A percentile compares a stretch with the other conserved stretches of the same genome.
phyloP scores from a whole-genome alignment of 2,113 vertebrate species.

The Jacana jacana region DNA sequence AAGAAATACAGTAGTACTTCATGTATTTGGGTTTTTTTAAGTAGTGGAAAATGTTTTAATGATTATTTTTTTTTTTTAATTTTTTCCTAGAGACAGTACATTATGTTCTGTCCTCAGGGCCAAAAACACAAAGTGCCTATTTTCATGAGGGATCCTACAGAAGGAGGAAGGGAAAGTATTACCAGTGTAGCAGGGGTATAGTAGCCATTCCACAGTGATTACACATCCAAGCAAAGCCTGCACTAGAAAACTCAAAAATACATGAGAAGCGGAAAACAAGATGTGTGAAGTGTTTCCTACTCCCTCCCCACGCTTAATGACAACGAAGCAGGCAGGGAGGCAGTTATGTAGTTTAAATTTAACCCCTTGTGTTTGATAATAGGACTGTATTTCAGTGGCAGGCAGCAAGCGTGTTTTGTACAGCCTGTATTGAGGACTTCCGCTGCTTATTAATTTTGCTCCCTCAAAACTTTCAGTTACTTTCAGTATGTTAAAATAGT shows the following conservation, averaged over 20 bases:
- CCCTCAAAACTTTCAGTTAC: not conserved
- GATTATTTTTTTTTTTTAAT: not conserved
- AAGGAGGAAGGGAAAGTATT: constrained; percentile 69
- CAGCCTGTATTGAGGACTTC: not conserved
- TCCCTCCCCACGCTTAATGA: constrained; percentile 2
- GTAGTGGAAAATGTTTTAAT: constrained; percentile 46
- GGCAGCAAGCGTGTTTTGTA: not conserved
- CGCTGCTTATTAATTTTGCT: constrained; percentile 43
- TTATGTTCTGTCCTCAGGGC: constrained; percentile 56
- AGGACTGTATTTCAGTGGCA: not conserved
- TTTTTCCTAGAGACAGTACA: constrained; percentile 47
- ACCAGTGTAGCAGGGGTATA: constrained; percentile 55
- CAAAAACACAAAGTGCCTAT: constrained; percentile 52
- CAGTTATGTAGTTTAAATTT: not conserved
- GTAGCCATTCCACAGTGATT: constrained; percentile 71
- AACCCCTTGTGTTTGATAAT: constrained; percentile 16
- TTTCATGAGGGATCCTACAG: constrained; percentile 65
- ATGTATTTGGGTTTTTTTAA: not conserved
- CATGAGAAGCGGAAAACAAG: constrained; percentile 53
- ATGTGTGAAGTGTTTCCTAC: constrained; percentile 64
- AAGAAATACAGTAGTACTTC: constrained; percentile 52
- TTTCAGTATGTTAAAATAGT: constrained; percentile 14
- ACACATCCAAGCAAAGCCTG: constrained; percentile 52
- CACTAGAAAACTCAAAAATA: constrained; percentile 38
- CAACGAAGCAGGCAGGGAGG: constrained; percentile 9